A percentile compares a stretch with the other conserved stretches of the same genome.
Conservation (phyloP, 1,140 invertebrate species). For the Vanessa tameamea region DNA sequence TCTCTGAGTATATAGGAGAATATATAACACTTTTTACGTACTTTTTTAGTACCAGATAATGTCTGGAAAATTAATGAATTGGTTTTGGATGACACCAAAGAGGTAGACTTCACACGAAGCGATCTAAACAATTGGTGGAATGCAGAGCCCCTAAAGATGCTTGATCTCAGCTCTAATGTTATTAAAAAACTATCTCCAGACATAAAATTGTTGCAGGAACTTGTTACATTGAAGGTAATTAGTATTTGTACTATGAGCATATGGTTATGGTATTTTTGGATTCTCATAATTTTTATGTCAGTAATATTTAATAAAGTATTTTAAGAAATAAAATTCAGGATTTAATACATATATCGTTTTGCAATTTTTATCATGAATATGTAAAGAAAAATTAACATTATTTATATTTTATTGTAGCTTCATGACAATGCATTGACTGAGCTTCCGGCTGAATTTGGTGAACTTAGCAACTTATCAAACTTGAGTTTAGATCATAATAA, state of each 20-base stretch:
- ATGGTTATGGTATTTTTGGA: too few species aligned
- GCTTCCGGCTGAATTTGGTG: slow-evolving; percentile 89
- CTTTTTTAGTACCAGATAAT: slow-evolving; percentile 87
- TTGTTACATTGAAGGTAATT: slow-evolving; percentile 81
- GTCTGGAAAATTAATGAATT: slow-evolving; percentile 91
- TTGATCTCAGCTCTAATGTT: slow-evolving; percentile 91
- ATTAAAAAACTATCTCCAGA: slow-evolving; percentile 85
- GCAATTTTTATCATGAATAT: too few species aligned
- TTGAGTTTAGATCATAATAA: slow-evolving; percentile 92
- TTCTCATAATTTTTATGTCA: too few species aligned
- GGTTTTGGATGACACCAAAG: slow-evolving; percentile 83
- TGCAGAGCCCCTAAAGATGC: slow-evolving; percentile 86
- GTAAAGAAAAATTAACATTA: too few species aligned
- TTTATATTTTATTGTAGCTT: slow-evolving; percentile 78
- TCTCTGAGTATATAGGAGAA: too few species aligned
- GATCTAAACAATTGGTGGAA: slow-evolving; percentile 92
- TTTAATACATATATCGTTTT: too few species aligned
- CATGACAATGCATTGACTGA: slow-evolving; percentile 89
- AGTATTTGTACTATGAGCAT: neutral
- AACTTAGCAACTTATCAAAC: slow-evolving; percentile 86
- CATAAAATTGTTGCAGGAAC: slow-evolving; percentile 85
- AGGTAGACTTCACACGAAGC: slow-evolving; percentile 83
- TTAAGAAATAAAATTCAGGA: too few species aligned
- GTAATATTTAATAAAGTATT: too few species aligned
- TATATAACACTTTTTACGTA: neutral